Conservation (phyloP, 1,140 invertebrate species). For the Penaeus chinensis region DNA sequence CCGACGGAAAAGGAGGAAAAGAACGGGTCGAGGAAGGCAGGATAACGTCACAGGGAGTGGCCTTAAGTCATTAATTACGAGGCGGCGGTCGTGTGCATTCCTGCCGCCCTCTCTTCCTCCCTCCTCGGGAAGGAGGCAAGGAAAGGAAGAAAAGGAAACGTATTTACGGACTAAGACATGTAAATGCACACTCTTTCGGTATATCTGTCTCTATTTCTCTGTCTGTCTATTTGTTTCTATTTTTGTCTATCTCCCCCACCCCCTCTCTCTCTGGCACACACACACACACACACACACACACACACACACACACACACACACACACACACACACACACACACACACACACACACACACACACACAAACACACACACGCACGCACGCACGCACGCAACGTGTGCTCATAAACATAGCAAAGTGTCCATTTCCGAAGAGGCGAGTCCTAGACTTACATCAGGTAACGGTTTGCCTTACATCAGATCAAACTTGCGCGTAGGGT, state of each 20-base stretch:
- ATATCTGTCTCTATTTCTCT: background rate
- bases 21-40: background rate
- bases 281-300: background rate
- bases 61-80: background rate
- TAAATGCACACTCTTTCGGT: background rate
- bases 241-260: slow-evolving; percentile 4
- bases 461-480: too few relatives aligned
- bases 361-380: too few relatives aligned
- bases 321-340: background rate
- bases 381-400: too few relatives aligned
- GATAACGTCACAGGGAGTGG: background rate
- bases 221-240: background rate
- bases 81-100: background rate
- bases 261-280: background rate
- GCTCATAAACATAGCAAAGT: too few relatives aligned
- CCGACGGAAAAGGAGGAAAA: background rate
- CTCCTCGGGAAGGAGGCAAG: background rate
- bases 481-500: too few relatives aligned
- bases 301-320: too few relatives aligned
- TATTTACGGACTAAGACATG: too few relatives aligned
- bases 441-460: too few relatives aligned
- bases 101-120: slow-evolving; percentile 11
- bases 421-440: too few relatives aligned
- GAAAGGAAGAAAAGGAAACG: too few relatives aligned
- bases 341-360: background rate